These are phyloP conservation scores for Chalcis sispes DNA, from an alignment of 2,888 invertebrate genomes.

Conservation along the genomic window DNA sequence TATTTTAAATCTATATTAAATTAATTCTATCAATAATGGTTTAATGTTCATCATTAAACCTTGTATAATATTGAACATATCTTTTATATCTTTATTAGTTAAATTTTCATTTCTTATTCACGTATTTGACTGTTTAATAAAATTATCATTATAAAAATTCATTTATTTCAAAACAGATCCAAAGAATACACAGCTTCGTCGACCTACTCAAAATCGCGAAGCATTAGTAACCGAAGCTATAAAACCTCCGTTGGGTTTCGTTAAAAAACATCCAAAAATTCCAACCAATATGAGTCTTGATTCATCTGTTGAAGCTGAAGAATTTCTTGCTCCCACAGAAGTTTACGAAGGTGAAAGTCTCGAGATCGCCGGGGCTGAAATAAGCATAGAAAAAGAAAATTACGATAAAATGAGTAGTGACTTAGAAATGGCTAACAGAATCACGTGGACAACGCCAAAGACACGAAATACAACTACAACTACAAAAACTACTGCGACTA, in stretches of 20 bases:
- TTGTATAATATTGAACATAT: too few relatives aligned
- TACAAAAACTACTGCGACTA: slow-evolving; percentile 25
- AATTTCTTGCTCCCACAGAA: slow-evolving; percentile 60
- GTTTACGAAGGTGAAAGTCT: slow-evolving; percentile 62
- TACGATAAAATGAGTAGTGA: slow-evolving; percentile 31
- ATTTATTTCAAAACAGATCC: neutral
- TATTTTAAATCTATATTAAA: too few relatives aligned
- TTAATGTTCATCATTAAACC: too few relatives aligned
- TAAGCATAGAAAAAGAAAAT: neutral
- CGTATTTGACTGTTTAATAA: too few relatives aligned
- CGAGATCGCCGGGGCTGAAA: neutral
- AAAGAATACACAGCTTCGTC: neutral
- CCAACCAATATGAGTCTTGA: slow-evolving; percentile 3
- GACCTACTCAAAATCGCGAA: too few relatives aligned
- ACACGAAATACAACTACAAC: neutral
- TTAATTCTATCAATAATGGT: too few relatives aligned
- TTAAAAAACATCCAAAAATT: neutral
- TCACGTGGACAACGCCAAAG: slow-evolving; percentile 67
- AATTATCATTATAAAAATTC: too few relatives aligned
- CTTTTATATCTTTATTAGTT: too few relatives aligned
- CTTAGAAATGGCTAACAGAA: slow-evolving; percentile 62
- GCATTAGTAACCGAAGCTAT: too few relatives aligned
- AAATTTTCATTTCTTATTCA: too few relatives aligned
- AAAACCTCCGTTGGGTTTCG: neutral
- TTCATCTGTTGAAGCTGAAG: slow-evolving; percentile 19